Percentiles rank a stretch among this genome's conserved stretches.
phyloP scores from a whole-genome alignment of 2,797 vertebrate species.

The Alauda arvensis region DNA sequence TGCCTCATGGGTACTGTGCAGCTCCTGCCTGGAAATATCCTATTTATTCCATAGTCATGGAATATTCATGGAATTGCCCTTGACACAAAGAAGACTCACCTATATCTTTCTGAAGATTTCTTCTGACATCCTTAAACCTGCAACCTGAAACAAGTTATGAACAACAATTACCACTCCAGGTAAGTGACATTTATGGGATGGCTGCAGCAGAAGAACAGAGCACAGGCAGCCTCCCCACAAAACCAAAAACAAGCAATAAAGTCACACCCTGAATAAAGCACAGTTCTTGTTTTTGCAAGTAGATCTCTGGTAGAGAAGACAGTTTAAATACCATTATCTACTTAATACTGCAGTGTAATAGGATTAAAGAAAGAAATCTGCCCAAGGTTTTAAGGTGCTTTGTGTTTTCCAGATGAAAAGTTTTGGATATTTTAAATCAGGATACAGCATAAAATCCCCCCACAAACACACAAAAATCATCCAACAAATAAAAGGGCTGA shows the following conservation, averaged over 20 bases:
- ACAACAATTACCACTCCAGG: not conserved
- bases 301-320: not conserved
- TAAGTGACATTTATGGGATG: not conserved
- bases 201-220: not conserved
- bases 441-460: not conserved
- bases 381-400: not conserved
- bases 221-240: not conserved
- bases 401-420: not conserved
- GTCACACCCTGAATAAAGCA: not conserved
- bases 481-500: not conserved
- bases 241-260: not conserved
- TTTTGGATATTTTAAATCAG: not conserved
- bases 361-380: not conserved
- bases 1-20: not conserved
- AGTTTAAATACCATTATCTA: not conserved
- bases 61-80: not conserved
- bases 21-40: not conserved
- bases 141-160: constrained; percentile 74
- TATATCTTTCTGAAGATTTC: constrained; percentile 85
- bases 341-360: not conserved
- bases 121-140: constrained; percentile 85
- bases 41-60: not conserved
- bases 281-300: not conserved
- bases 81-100: constrained; percentile 68
- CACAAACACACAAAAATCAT: not conserved